Evolutionary conservation across 1,140 invertebrate species (phyloP), one percentile per base, ranked within the genome.

Genomic region (Cyrtorhinus lividipennis): DNA sequence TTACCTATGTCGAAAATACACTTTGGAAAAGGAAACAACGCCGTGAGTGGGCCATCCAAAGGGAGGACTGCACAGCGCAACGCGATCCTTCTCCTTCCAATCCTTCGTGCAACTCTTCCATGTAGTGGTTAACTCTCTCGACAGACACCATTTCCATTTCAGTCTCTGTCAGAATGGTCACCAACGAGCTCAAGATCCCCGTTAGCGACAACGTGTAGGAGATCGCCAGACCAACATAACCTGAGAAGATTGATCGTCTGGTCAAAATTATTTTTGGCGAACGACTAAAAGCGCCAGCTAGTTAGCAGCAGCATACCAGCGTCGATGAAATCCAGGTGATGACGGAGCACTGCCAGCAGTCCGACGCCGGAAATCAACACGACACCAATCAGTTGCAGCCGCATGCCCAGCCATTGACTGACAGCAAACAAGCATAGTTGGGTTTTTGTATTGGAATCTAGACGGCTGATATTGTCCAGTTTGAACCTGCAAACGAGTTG

Each of bases 71-170:
- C 24, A 73, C 20, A 62, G 63, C 46, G 58, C 62, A 45, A 10
- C n/a, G n/a, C 62, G 62, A 13, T 61, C 61, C 20, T 68, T 62
- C 57, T 2, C 38, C 22, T 59, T 66, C 62, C 18, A 61, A 58
- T 24, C 59, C 30, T 10, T 64, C 57, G 8, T 60, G 18, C 1
- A 69, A 63, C 71, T 80, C 73, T 18, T 56, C 57, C 22, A 90
- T 82, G 76, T 98, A 98, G 71, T 97, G 84, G 68, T 85, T 81
- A 18, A 92, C 81, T 65, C 95, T 80, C 76, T 98, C 95, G 0
- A 98, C 90, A n/a, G 92, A 87, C 2, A 99, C 88, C 83, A 98
- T 86, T 75, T 92, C 88, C 63, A 85, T 80, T 69, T 92, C 89
- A 0, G 88, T 97, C 73, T 98, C 94, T 0, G 94, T 93, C 70